phyloP scores from a whole-genome alignment of 2,113 vertebrate genomes.

The Nyctibius bracteatus region DNA sequence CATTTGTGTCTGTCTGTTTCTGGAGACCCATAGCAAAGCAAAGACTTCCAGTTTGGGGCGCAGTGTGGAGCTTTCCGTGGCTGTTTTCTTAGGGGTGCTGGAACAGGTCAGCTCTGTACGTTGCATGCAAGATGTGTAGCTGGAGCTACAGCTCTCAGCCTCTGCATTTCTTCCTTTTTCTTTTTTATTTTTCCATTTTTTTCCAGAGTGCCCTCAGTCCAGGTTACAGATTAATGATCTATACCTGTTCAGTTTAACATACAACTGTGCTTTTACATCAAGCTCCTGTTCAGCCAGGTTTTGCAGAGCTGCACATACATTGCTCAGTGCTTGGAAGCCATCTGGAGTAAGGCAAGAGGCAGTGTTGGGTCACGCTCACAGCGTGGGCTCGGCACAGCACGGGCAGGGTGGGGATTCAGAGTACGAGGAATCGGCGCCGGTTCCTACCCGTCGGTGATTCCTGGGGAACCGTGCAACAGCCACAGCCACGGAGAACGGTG shows the following conservation, averaged over 20 bases:
- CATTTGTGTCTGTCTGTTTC: conserved; percentile 33
- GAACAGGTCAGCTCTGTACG: background rate
- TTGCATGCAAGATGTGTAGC: background rate
- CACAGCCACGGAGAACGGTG: fast-evolving
- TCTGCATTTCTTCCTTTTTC: background rate
- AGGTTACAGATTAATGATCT: background rate
- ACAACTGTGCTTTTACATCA: background rate
- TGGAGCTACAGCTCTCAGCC: background rate
- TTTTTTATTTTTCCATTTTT: background rate
- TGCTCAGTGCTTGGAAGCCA: background rate
- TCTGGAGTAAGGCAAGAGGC: background rate
- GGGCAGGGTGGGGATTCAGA: fast-evolving
- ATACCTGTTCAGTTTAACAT: background rate
- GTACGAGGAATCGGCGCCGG: fast-evolving
- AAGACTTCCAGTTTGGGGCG: background rate
- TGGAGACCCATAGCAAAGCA: background rate
- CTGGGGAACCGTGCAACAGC: background rate
- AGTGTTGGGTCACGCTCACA: fast-evolving
- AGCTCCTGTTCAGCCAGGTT: background rate
- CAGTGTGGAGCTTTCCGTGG: background rate
- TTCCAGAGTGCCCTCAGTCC: background rate
- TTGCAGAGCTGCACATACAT: fast-evolving
- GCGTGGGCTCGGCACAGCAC: fast-evolving
- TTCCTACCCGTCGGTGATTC: fast-evolving
- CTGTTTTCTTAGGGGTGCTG: background rate